A percentile compares a stretch with the other conserved stretches of the same genome.
Evolutionary conservation across 1,140 invertebrate genomes (phyloP).

Genomic region (Drosophila orena): DNA sequence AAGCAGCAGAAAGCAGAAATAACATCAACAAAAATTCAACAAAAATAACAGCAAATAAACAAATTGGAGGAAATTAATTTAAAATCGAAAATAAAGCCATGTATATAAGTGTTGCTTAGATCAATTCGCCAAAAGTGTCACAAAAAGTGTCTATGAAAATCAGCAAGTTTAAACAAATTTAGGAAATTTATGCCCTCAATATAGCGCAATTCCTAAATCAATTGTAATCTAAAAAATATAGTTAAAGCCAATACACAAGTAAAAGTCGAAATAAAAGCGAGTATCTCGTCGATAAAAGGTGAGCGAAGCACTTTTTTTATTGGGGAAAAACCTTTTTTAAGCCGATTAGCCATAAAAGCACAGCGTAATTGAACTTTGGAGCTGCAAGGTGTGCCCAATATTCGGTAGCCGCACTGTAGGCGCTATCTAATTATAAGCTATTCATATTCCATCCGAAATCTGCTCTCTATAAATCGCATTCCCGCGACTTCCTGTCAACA

Average conservation of each 20-base stretch:
- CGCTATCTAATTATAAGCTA: constrained; percentile 48
- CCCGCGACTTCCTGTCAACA: constrained; percentile 78
- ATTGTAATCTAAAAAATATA: constrained; percentile 56
- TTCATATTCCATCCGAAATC: constrained; percentile 48
- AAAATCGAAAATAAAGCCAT: constrained; percentile 36
- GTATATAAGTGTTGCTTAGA: constrained; percentile 60
- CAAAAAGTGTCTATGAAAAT: constrained; percentile 29
- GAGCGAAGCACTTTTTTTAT: constrained; percentile 18
- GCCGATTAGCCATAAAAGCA: neutral
- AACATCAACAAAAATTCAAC: constrained; percentile 33
- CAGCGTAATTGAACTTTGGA: constrained; percentile 19
- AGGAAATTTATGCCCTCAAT: constrained; percentile 53
- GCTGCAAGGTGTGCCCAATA: constrained; percentile 1
- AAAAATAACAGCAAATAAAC: constrained; percentile 24
- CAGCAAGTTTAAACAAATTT: constrained; percentile 36
- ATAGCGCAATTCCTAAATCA: constrained; percentile 75
- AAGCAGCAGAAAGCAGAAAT: constrained; percentile 22
- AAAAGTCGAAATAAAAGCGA: constrained; percentile 16
- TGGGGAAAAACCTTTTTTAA: neutral
- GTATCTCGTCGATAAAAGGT: constrained; percentile 44
- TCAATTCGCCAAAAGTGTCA: constrained; percentile 57
- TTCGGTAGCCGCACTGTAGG: constrained; percentile 19
- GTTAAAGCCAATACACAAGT: constrained; percentile 24
- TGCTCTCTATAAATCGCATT: constrained; percentile 65
- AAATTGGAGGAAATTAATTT: constrained; percentile 30